Evolutionary conservation across 2,888 invertebrate genomes (phyloP).

Genomic region (Coremacera marginata): DNA sequence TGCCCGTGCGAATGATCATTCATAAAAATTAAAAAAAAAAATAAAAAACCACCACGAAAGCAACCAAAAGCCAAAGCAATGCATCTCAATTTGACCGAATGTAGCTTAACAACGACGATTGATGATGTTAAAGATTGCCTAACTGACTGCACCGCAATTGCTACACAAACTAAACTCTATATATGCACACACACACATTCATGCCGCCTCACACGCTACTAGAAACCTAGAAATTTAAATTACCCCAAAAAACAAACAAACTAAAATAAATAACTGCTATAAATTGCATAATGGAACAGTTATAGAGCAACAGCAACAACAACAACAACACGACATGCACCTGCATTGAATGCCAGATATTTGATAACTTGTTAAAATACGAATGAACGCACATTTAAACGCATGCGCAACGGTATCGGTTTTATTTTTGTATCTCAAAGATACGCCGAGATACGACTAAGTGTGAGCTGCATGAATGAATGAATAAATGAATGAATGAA

Average conservation of each 20-base stretch:
- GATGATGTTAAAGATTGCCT: conserved; percentile 8
- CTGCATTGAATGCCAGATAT: background rate
- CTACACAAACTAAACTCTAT: background rate
- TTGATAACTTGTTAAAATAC: background rate
- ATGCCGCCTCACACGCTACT: background rate
- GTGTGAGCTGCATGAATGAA: background rate
- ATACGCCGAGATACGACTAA: background rate
- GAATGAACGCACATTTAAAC: background rate
- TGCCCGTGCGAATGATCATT: background rate
- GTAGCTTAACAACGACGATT: background rate
- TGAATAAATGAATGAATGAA: conserved; percentile 2
- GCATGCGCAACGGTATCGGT: background rate
- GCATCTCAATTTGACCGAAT: conserved; percentile 9
- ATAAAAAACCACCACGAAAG: background rate
- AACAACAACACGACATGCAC: background rate
- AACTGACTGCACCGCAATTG: conserved; percentile 8
- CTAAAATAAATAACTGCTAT: conserved; percentile 1
- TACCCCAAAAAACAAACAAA: background rate
- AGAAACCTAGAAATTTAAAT: background rate
- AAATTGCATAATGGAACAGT: background rate
- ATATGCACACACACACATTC: background rate
- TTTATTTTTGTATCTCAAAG: background rate
- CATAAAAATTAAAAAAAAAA: background rate
- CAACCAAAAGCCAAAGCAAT: background rate
- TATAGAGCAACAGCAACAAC: background rate